Percentiles rank a stretch among this genome's conserved stretches.
phyloP scores from a whole-genome alignment of 1,140 invertebrate species.

The Plutomurus gul region DNA sequence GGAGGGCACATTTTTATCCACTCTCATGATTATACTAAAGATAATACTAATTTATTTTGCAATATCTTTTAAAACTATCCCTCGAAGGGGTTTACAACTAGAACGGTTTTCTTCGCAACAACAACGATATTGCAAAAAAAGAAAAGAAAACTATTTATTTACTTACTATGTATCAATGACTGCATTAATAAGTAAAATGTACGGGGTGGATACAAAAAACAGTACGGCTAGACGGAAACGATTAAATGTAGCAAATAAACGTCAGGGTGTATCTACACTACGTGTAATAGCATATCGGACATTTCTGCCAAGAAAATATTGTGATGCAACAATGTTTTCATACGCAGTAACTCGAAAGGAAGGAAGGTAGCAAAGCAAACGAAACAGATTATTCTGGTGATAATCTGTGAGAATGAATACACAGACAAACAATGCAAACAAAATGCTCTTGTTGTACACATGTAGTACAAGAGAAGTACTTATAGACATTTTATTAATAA shows the following conservation, averaged over 20 bases:
- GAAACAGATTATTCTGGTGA: neutral
- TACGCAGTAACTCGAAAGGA: neutral
- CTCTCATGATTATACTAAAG: no score
- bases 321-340: neutral
- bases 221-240: conserved; percentile 10
- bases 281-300: neutral
- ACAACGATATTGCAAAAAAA: no score
- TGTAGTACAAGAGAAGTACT: no score
- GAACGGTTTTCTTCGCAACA: no score
- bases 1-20: no score
- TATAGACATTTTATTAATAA: neutral
- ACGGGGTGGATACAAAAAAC: no score
- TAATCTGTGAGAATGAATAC: conserved; percentile 13
- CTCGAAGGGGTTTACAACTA: no score
- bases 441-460: neutral
- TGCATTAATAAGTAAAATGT: neutral
- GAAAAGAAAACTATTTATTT: neutral
- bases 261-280: neutral
- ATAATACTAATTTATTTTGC: no score
- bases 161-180: neutral
- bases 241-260: conserved; percentile 4
- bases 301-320: neutral
- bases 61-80: no score
- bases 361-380: neutral
- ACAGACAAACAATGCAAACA: neutral